Evolutionary conservation across 2,888 invertebrate species (phyloP).

Genomic region (Chymomyza procnemis): DNA sequence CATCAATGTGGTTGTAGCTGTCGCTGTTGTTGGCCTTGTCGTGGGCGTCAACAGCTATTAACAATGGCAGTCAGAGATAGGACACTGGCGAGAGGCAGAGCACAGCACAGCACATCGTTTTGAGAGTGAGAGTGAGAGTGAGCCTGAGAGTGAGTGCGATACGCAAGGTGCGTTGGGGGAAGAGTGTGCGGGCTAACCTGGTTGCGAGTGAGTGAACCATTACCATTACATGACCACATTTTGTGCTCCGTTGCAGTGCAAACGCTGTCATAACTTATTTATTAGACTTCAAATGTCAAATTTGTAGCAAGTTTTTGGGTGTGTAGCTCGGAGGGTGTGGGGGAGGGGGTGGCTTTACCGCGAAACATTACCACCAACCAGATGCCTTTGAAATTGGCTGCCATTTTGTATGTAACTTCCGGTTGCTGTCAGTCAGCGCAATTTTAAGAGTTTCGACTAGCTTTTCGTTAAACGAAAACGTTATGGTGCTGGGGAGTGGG

Average conservation of each 20-base stretch:
- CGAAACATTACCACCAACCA: neutral
- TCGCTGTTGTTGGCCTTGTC: neutral
- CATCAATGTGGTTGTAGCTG: neutral
- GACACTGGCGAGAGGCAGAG: neutral
- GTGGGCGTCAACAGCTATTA: slow-evolving; percentile 32
- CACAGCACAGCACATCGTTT: too few species aligned
- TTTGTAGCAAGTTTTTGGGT: slow-evolving; percentile 34
- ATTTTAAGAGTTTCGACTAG: neutral
- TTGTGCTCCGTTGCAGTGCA: slow-evolving; percentile 3
- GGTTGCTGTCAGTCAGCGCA: neutral
- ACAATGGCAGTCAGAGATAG: slow-evolving; percentile 13
- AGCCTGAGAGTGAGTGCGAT: too few species aligned
- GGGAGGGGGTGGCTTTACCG: neutral
- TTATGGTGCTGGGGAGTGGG: neutral
- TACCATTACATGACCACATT: slow-evolving; percentile 38
- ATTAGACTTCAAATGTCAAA: slow-evolving; percentile 66
- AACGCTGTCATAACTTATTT: slow-evolving; percentile 63
- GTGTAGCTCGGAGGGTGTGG: neutral
- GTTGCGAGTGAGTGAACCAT: neutral
- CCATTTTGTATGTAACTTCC: slow-evolving; percentile 1
- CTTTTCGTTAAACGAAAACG: neutral
- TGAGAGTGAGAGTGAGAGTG: neutral
- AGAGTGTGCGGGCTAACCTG: neutral
- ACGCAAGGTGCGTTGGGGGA: too few species aligned
- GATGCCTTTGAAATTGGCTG: slow-evolving; percentile 3